Evolutionary conservation across 2,888 invertebrate species (phyloP), one percentile per base, ranked within the genome.

Genomic region (Orchesella flavescens): DNA sequence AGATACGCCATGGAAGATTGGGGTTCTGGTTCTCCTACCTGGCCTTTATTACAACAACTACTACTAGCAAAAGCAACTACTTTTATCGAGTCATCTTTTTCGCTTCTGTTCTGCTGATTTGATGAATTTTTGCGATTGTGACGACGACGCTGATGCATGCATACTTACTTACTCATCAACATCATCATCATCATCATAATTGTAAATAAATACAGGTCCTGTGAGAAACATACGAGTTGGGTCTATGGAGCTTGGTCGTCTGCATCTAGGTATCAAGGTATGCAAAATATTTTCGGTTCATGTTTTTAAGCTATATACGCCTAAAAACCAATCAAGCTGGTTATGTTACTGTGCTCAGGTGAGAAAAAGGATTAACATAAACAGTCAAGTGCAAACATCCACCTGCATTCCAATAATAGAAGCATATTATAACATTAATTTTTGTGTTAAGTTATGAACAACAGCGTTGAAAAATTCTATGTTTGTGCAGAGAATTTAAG

Each of bases 161-260:
- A 34, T 34, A 7, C 34, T 4, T 34, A 34, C 34, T 34, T 34
- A 34, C 34, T 34, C 34, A 65, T 17, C 72, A 57, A 12, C 43
- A 74, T 49, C 49, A 63, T 21, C 63, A 53, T 21, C 63, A n/a
- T 65, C 49, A 63, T 63, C 17, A 63, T 19, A 61, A 34, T 75
- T 65, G 61, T 63, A 63, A 74, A 74, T 61, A 46, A 73, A 65
- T 75, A 75, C 75, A 75, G 65, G 76, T 76, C 76, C 66, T 76
- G 76, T 76, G 76, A 76, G 76, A 76, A 76, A 2, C 17, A 12
- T 53, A 53, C 49, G n/a, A 49, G 49, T 49, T 49, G 49, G 46
- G 13, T 19, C 63, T 63, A 24, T 49, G 49, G 49, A 49, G 49
- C 49, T 49, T 3, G 49, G 21, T 24, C 49, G 1, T 49, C 23